These are phyloP conservation scores for Prionace glauca DNA, from an alignment of 2,797 vertebrate species.

Conservation along the genomic window DNA sequence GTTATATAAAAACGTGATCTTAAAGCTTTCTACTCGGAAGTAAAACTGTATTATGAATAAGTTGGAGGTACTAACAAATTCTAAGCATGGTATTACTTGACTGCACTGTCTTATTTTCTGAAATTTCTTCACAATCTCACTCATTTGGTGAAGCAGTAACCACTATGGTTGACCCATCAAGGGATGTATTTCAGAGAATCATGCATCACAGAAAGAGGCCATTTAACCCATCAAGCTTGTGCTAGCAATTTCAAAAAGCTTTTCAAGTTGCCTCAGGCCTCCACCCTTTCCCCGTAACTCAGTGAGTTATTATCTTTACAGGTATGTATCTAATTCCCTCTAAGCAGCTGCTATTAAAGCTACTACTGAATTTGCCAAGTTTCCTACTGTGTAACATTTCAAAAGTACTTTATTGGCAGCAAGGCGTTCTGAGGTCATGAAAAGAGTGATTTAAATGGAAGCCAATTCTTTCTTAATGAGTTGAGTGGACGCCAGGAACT, in stretches of 20 bases:
- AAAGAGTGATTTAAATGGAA: background rate
- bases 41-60: background rate
- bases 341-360: too few species aligned
- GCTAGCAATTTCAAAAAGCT: background rate
- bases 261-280: too few species aligned
- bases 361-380: too few species aligned
- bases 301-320: too few species aligned
- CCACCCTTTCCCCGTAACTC: too few species aligned
- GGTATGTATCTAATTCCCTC: too few species aligned
- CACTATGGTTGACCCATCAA: background rate
- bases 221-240: background rate
- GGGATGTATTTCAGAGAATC: background rate
- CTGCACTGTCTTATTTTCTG: background rate
- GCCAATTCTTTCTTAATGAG: too few species aligned
- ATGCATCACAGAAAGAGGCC: background rate
- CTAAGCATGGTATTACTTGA: background rate
- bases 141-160: background rate
- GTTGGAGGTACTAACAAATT: background rate
- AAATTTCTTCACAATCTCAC: background rate
- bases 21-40: too few species aligned
- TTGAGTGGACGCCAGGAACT: too few species aligned
- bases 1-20: background rate
- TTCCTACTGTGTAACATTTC: too few species aligned
- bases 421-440: background rate
- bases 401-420: background rate